Evolutionary conservation across 2,888 invertebrate species (phyloP), one percentile per base, ranked within the genome.

Genomic region (Clunio marinus): DNA sequence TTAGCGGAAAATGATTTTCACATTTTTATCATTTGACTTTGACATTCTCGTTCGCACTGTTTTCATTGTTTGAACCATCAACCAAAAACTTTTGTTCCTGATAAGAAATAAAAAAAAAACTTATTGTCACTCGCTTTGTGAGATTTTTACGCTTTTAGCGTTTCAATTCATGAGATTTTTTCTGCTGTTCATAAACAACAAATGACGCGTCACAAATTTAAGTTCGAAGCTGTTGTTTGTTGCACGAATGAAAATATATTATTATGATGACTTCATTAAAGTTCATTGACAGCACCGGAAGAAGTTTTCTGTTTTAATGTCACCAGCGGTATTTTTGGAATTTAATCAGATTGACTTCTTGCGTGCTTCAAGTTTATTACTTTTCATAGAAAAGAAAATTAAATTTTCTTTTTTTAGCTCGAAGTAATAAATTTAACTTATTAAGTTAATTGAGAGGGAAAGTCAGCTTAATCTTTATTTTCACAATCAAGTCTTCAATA

Each of bases 281-380:
- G 57, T 57, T 57, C 57, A 57, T 25, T 27, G 57, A 57, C 57
- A 57, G 45, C 45, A 45, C 45, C 45, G 45, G 57, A 57, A 57
- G 57, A 20, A 15, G 8, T 22, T n/a, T n/a, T 57, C 27, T n/a
- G 25, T 27, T 7, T 32, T 32, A 17, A 22, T 57, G 57, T 57
- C 57, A 57, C 57, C 17, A 17, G 2, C 15, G 51, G 2, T 27
- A 57, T 57, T 57, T 51, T 57, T 27, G 13, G 57, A 57, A 32
- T 8, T 4, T 27, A 7, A 57, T 25, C 57, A 25, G 57, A 57
- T 57, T 57, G 57, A 57, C 25, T 57, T 20, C 25, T 57, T 25
- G 57, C 57, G 57, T 57, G 57, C 25, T 25, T 7, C 24, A 27
- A 25, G 25, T 10, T 15, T 7, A 27, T 57, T 25, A 57, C 2